Evolutionary conservation across 1,140 invertebrate species (phyloP).

Genomic region (Pantala flavescens): DNA sequence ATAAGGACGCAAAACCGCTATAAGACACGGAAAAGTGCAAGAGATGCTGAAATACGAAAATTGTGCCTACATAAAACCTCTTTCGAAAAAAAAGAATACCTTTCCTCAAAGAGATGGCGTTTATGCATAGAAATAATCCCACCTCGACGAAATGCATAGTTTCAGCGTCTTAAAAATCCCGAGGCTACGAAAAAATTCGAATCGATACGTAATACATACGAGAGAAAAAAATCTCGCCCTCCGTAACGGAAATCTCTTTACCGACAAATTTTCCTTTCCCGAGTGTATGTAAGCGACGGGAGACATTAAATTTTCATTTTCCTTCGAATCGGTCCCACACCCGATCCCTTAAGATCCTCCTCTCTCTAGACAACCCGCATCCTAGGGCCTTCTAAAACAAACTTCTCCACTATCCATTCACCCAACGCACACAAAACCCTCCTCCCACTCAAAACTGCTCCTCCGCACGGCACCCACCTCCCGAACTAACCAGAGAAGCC

Average conservation of each 20-base stretch:
- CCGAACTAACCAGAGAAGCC: not conserved
- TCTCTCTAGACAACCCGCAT: not conserved
- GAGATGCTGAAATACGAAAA: not conserved
- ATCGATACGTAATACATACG: no score
- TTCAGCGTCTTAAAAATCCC: no score
- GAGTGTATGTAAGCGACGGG: no score
- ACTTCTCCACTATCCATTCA: not conserved
- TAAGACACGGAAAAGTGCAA: not conserved
- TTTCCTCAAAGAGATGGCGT: no score
- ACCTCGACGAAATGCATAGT: no score
- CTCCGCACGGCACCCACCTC: not conserved
- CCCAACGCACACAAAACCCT: not conserved
- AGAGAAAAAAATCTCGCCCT: no score
- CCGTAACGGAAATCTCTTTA: no score
- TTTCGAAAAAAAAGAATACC: no score
- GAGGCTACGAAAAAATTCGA: no score
- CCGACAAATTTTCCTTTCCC: no score
- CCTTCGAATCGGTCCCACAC: not conserved
- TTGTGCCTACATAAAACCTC: no score
- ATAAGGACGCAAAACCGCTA: not conserved
- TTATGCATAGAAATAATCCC: no score
- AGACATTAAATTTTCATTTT: constrained; percentile 3
- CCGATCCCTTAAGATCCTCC: not conserved
- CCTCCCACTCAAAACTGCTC: not conserved
- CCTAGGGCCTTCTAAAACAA: not conserved